Evolutionary conservation across 2,113 vertebrate species (phyloP).

Genomic region (Perca schrenkii): DNA sequence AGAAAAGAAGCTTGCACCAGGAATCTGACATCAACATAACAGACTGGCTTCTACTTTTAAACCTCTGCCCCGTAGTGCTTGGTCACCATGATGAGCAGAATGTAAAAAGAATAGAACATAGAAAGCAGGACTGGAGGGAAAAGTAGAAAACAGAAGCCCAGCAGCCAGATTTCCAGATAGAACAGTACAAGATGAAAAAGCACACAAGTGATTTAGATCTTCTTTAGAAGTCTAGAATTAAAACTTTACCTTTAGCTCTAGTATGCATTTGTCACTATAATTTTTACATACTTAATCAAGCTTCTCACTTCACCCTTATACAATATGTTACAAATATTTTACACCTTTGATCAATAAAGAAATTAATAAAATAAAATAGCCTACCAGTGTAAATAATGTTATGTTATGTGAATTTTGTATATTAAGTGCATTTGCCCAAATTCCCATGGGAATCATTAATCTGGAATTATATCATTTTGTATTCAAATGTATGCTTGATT

Average conservation of each 20-base stretch:
- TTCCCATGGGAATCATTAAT: too few relatives aligned
- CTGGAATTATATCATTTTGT: not conserved
- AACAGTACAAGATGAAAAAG: not conserved
- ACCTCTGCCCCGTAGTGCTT: not conserved
- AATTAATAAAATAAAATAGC: not conserved
- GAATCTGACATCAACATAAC: slow-evolving; percentile 2
- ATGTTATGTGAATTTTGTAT: not conserved
- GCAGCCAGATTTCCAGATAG: slow-evolving; percentile 12
- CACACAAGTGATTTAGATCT: not conserved
- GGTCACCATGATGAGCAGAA: slow-evolving; percentile 15
- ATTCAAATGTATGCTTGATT: not conserved
- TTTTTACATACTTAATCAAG: not conserved
- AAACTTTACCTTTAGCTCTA: not conserved
- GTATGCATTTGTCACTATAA: not conserved
- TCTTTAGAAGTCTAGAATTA: not conserved
- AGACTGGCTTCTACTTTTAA: slow-evolving; percentile 23
- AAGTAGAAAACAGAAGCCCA: slow-evolving; percentile 21
- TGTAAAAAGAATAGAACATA: slow-evolving; percentile 4
- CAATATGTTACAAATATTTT: not conserved
- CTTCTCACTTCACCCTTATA: not conserved
- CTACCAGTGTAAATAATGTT: not conserved
- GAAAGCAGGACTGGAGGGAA: slow-evolving; percentile 1
- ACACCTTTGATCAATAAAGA: not conserved
- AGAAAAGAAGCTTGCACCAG: not conserved
- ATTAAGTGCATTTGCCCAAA: not conserved